Evolutionary conservation across 2,888 invertebrate genomes (phyloP), one percentile per base, ranked within the genome.

Genomic region (Yponomeuta cagnagella): DNA sequence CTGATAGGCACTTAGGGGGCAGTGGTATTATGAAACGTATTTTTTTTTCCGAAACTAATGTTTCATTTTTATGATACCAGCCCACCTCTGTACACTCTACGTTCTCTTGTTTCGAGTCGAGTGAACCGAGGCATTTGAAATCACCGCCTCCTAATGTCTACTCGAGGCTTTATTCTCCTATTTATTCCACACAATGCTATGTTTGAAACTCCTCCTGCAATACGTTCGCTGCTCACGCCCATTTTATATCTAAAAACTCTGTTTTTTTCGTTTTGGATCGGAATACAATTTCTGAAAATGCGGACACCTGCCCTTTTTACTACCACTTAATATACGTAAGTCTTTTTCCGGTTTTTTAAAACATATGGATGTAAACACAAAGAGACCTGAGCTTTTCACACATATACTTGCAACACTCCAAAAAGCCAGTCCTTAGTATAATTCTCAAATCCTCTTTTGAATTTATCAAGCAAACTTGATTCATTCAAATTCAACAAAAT

Each of bases 401-500:
- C 37, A 37, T 37, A 37, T 37, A 2, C 2, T 37, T 37, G 37
- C 37, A 37, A 5, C 3, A 37, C 37, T 37, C 37, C 5, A 37
- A 37, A 37, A 23, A 23, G 23, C 23, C 23, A 23, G 23, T 23
- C 23, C 23, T 23, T 23, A 23, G 1, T 23, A 23, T 23, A 23
- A 23, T 23, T 23, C 23, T 23, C 23, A 23, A 23, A 23, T 23
- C 23, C 23, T 23, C 23, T 23, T 23, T 23, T 23, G 23, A 23
- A 23, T 23, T 23, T 23, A 23, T 23, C 23, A 23, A 23, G 23
- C 23, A 23, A 23, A 23, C 23, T 23, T 23, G 23, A 23, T 23
- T 23, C 23, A 0, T 23, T 23, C 0, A 0, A 23, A 23, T 23
- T 23, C 0, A 0, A 0, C 0, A 0, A 0, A 23, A 23, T 23